Percentiles rank a stretch among this genome's conserved stretches.
Evolutionary conservation across 2,797 vertebrate genomes (phyloP).

Genomic region (Clarias fuscus): DNA sequence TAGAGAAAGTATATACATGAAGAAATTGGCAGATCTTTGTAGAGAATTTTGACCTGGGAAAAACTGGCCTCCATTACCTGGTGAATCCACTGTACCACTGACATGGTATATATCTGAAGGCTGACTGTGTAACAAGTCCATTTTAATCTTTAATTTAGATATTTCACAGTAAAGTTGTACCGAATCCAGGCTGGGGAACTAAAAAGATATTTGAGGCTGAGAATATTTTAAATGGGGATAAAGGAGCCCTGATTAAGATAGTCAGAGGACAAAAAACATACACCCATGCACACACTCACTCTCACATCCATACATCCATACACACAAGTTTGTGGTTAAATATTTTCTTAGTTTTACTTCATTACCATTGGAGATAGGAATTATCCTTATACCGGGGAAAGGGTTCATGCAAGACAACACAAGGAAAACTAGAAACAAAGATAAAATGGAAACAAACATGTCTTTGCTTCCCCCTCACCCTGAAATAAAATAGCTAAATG

Average conservation of each 20-base stretch:
- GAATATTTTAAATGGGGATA: slow-evolving; percentile 48
- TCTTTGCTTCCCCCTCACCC: slow-evolving; percentile 10
- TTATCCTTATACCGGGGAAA: slow-evolving; percentile 71
- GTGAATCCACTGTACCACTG: not conserved
- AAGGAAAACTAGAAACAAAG: slow-evolving; percentile 62
- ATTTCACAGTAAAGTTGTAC: not conserved
- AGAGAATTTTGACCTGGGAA: slow-evolving; percentile 20
- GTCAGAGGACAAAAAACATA: slow-evolving; percentile 65
- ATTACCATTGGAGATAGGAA: slow-evolving; percentile 56
- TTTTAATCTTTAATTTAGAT: not conserved
- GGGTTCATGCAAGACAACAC: slow-evolving; percentile 77
- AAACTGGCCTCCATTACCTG: slow-evolving; percentile 4
- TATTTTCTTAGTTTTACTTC: slow-evolving; percentile 63
- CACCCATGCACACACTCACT: slow-evolving; percentile 50
- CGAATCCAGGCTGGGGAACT: not conserved
- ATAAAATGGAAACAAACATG: slow-evolving; percentile 31
- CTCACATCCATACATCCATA: slow-evolving; percentile 54
- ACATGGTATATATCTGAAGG: slow-evolving; percentile 7
- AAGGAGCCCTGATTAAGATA: slow-evolving; percentile 76
- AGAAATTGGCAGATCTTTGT: slow-evolving; percentile 31
- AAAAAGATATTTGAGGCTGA: slow-evolving; percentile 32
- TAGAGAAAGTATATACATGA: slow-evolving; percentile 40
- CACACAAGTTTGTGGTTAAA: slow-evolving; percentile 59
- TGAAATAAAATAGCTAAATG: slow-evolving; percentile 39
- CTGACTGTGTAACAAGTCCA: not conserved